phyloP scores from a whole-genome alignment of 2,797 vertebrate species.

The Atherinosoma microstoma region DNA sequence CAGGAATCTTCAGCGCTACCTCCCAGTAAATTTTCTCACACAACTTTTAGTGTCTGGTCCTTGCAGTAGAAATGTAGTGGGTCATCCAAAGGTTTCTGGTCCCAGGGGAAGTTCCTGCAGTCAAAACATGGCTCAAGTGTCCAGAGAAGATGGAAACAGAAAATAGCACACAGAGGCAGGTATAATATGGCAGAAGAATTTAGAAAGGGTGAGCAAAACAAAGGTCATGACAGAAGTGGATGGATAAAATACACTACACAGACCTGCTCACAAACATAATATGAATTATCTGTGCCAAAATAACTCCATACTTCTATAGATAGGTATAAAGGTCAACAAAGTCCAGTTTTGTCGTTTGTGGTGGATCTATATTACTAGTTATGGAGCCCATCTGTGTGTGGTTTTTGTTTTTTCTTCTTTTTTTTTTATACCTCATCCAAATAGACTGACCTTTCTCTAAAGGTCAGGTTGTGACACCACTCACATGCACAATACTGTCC shows the following conservation, averaged over 20 bases:
- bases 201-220: neutral
- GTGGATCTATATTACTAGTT: constrained; percentile 61
- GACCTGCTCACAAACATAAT: constrained; percentile 6
- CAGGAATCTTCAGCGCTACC: too few species aligned
- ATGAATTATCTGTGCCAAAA: constrained; percentile 43
- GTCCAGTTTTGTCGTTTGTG: constrained; percentile 56
- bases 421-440: constrained; percentile 65
- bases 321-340: constrained; percentile 69
- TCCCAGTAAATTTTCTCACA: neutral
- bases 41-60: neutral
- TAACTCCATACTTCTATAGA: constrained; percentile 50
- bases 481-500: constrained; percentile 75
- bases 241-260: constrained; percentile 13
- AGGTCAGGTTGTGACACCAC: constrained; percentile 75
- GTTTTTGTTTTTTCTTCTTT: constrained; percentile 32
- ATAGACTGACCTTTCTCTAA: constrained; percentile 75
- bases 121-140: constrained; percentile 6
- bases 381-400: constrained; percentile 55
- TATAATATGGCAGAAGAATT: neutral
- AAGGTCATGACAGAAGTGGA: neutral
- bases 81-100: neutral
- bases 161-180: neutral
- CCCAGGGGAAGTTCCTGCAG: neutral
- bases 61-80: neutral
- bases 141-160: constrained; percentile 1